A percentile compares a stretch with the other conserved stretches of the same genome.
These are phyloP conservation scores for Archips xylosteana DNA, from an alignment of 2,888 invertebrate species.

Conservation along the genomic window DNA sequence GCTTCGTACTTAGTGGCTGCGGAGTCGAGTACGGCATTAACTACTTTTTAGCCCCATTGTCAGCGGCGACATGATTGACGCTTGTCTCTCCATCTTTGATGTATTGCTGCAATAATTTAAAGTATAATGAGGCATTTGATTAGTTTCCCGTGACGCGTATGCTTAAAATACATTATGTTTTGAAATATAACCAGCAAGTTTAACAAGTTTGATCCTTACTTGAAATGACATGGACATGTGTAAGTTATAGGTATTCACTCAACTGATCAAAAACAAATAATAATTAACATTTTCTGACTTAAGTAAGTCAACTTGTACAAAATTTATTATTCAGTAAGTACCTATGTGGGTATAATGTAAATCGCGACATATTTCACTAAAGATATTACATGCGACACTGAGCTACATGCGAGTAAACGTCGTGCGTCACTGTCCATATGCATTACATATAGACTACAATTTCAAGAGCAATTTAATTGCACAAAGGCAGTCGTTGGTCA, in stretches of 20 bases:
- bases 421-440: not conserved
- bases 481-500: conserved; percentile 43
- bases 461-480: conserved; percentile 32
- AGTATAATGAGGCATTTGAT: conserved; percentile 18
- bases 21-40: not conserved
- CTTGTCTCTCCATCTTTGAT: conserved; percentile 8
- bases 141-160: not conserved
- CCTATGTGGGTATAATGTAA: not conserved
- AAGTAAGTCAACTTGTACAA: not conserved
- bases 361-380: not conserved
- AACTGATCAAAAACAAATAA: not conserved
- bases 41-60: conserved; percentile 13
- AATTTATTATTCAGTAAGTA: not conserved
- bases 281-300: not conserved
- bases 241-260: not conserved
- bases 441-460: conserved; percentile 12
- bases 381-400: not conserved
- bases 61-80: conserved; percentile 16
- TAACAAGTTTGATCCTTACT: not conserved
- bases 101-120: conserved; percentile 24
- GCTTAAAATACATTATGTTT: not conserved
- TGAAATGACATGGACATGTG: not conserved
- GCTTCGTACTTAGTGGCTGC: conserved; percentile 1
- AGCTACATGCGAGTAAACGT: not conserved
- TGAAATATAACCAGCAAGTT: not conserved